Percentiles rank a stretch among this genome's conserved stretches.
These are phyloP conservation scores for Eristalis intricaria DNA, from an alignment of 2,888 invertebrate species.

Conservation along the genomic window DNA sequence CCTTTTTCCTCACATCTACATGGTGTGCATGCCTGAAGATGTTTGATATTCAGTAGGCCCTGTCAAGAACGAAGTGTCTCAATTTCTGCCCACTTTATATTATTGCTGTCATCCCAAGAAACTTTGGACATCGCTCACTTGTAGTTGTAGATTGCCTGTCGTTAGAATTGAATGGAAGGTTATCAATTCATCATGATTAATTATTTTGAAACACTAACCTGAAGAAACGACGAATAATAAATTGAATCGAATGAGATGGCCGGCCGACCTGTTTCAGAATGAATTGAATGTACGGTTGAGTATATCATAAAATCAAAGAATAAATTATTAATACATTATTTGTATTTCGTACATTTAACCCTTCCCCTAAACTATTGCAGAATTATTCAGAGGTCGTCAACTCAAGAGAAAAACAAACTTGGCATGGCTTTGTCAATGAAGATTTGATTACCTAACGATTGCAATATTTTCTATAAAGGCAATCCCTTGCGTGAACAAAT, in stretches of 20 bases:
- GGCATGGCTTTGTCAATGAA: too few species aligned
- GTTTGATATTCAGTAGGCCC: background rate
- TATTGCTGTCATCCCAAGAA: background rate
- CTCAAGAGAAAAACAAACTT: too few species aligned
- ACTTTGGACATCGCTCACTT: background rate
- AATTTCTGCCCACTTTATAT: background rate
- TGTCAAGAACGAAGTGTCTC: background rate
- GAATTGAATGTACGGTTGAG: background rate
- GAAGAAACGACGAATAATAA: background rate
- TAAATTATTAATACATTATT: too few species aligned
- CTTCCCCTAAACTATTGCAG: too few species aligned
- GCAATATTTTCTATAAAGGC: too few species aligned
- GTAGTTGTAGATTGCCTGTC: background rate
- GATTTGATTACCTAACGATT: too few species aligned
- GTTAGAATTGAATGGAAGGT: background rate
- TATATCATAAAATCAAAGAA: too few species aligned
- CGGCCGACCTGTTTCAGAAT: background rate
- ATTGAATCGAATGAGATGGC: background rate
- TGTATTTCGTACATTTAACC: too few species aligned
- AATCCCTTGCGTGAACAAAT: too few species aligned
- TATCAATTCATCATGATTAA: background rate
- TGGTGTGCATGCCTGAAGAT: background rate
- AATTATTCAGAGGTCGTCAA: too few species aligned
- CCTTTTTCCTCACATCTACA: background rate
- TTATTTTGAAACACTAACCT: background rate